A percentile compares a stretch with the other conserved stretches of the same genome.
phyloP scores from a whole-genome alignment of 2,888 invertebrate genomes.

The Calameuta filiformis region DNA sequence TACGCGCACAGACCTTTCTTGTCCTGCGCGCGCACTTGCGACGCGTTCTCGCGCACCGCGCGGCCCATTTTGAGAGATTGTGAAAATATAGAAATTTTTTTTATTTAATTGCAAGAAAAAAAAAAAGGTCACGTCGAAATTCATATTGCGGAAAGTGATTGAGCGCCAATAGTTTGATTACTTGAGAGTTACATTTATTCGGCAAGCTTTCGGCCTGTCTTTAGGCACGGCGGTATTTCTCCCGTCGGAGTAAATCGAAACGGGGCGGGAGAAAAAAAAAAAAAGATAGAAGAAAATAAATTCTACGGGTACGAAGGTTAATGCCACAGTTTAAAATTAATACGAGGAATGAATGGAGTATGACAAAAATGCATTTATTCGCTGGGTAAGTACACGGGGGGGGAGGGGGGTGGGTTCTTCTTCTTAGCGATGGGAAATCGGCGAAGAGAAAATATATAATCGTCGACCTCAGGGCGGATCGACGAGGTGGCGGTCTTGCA shows the following conservation, averaged over 20 bases:
- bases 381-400: slow-evolving; percentile 32
- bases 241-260: slow-evolving; percentile 3
- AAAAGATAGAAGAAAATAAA: not conserved
- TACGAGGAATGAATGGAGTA: slow-evolving; percentile 21
- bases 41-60: no score
- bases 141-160: no score
- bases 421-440: slow-evolving; percentile 20
- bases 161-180: no score
- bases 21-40: no score
- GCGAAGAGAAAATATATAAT: slow-evolving; percentile 15
- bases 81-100: no score
- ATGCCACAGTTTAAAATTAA: not conserved
- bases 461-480: not conserved
- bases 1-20: no score
- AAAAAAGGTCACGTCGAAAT: no score
- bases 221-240: no score
- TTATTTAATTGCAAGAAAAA: no score
- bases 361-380: slow-evolving; percentile 40
- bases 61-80: no score
- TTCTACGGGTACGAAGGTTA: not conserved
- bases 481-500: slow-evolving; percentile 19
- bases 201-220: no score
- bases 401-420: no score
- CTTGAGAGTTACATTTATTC: not conserved
- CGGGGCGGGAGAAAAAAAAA: not conserved